Evolutionary conservation across 1,140 invertebrate genomes (phyloP), one percentile per base, ranked within the genome.

Genomic region (Aporrectodea caliginosa): DNA sequence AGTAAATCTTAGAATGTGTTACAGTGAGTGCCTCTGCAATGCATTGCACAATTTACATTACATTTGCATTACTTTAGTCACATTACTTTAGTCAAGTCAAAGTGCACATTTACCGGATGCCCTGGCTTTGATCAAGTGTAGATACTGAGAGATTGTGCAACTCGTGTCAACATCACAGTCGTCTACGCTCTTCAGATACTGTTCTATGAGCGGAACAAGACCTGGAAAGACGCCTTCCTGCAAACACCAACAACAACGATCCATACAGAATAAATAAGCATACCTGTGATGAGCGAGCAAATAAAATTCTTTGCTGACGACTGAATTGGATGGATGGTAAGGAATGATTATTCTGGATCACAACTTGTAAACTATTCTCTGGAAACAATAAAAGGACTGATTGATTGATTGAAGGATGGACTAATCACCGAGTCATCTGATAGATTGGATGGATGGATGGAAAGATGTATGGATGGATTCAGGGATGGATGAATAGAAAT

Each of bases 91-190:
- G n/a, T n/a, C n/a, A 32, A 29, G 14, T 72, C 70, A 72, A 6
- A 14, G 2, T 72, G 32, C 14, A 22, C 94, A 90, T 85, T 94
- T 92, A 81, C 96, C 95, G 82, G 93, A 93, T 12, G 97, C 96
- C 83, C 96, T 90, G 81, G 92, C 91, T 85, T 95, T 92, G 86
- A 99, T 99, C 69, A 99, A 92, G 85, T 94, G 95, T 74, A 99
- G 91, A 90, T 99, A 99, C 88, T 98, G 94, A 87, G 95, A 93
- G 83, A 99, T 94, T 1, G 96, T 97, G 89, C 97, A 99, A 85
- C 77, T 68, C 0, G 80, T 81, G 43, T 78, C 77, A 16, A 83
- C 80, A 33, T 83, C 81, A 2, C 34, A 16, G 75, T 78, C 93
- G 87, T 98, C 96, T 92, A 98, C 95, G 73, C 92, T 93, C 78